phyloP scores from a whole-genome alignment of 2,113 vertebrate genomes.

The Paramisgurnus dabryanus region DNA sequence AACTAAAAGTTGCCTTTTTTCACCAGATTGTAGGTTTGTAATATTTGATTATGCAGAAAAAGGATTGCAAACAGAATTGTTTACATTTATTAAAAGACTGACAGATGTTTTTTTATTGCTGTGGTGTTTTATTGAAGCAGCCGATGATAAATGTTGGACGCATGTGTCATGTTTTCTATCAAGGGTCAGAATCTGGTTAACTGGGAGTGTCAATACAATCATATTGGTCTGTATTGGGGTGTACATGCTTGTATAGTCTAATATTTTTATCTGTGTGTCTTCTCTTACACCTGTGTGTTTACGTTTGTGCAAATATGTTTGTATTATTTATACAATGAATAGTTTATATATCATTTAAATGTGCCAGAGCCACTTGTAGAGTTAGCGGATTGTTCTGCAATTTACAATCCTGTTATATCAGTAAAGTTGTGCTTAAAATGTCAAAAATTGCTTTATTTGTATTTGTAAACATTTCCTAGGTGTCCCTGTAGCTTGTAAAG shows the following conservation, averaged over 20 bases:
- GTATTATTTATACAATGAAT: neutral
- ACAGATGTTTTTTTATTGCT: neutral
- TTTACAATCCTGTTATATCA: neutral
- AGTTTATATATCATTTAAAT: neutral
- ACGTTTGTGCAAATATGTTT: neutral
- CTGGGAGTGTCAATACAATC: neutral
- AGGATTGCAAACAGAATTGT: neutral
- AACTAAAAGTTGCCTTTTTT: neutral
- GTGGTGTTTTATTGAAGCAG: slow-evolving; percentile 3
- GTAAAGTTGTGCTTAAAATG: too few species aligned
- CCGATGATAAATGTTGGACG: neutral
- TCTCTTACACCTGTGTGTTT: neutral
- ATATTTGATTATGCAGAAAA: neutral
- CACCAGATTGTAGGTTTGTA: neutral
- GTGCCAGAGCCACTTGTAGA: neutral
- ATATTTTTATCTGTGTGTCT: neutral
- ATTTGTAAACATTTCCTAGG: too few species aligned
- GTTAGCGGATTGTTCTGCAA: neutral
- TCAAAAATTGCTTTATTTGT: too few species aligned
- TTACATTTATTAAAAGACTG: neutral
- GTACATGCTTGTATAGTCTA: too few species aligned
- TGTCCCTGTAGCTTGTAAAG: too few species aligned
- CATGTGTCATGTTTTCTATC: too few species aligned
- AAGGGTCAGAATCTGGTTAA: neutral
- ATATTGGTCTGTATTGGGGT: neutral